Base-by-base conservation (phyloP, 2,888 invertebrate species). In the Cheilosia grossa region DNA sequence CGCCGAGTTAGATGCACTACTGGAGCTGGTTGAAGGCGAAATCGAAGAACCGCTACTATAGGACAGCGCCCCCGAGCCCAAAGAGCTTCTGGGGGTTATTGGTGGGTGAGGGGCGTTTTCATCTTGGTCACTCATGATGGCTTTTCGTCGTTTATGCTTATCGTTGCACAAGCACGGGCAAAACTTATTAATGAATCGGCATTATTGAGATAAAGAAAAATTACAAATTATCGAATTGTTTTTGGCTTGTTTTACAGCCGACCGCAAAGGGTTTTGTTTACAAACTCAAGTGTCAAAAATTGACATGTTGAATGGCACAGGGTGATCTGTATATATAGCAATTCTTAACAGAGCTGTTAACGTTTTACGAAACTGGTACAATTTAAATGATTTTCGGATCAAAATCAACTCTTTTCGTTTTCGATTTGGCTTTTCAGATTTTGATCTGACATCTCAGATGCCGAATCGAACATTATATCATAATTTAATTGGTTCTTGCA, bases 11-110 rank as follows among this genome's bases (percentile, higher is more conserved):
- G 89, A 89, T 4, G 89, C 89, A 51, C 87, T 88, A 19, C 89
- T 89, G 4, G 89, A 88, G 69, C 89, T 89, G 13, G 89, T 89
- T 58, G 90, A 89, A n/a, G 88, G 88, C 33, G 88, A 88, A 66
- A 87, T 88, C 2, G 88, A 88, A 44, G 88, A 88, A 37, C 87
- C 87, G 74, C 87, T 87, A 85, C 88, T 88, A 27, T 88, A 88
- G 2, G 88, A 88, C 49, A 88, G 59, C 17, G 88, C 88, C 27
- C 88, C 89, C 7, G 88, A 88, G 6, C 89, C 89, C 47, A 87
- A 54, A 1, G 82, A 82, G 67, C 88, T 82, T 30, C 88, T 87
- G n/a, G 89, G 88, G 3, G 87, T 87, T 37, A 87, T 83, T 72
- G 88, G 87, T 66, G 88, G 87, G 24, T 81, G 78, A 17, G 82